Evolutionary conservation across 2,113 vertebrate species (phyloP), one percentile per base, ranked within the genome.

Genomic region (Pachycephala philippinensis): DNA sequence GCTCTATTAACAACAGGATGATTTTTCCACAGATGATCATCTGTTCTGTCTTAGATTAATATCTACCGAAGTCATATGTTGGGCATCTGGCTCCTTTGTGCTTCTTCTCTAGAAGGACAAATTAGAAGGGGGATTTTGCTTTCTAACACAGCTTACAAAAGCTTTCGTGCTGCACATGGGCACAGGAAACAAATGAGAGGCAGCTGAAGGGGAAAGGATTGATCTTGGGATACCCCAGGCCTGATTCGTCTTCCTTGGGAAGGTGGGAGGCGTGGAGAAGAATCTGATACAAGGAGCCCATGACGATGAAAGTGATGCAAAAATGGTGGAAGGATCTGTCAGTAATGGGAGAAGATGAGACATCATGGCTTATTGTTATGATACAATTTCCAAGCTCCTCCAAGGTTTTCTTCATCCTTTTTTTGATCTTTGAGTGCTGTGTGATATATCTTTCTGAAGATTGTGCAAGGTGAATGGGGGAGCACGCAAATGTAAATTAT

Each of bases 61-160:
- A 90, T 76, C 92, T 75, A 82, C 45, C 1, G 0, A 90, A 68
- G 49, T 96, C 86, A 74, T 90, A 79, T 44, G 80, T 17, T 85
- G 74, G 86, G 63, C 90, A 96, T 81, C 86, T 96, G 94, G 39
- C 37, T 90, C 57, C 66, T 86, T 81, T 82, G 39, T 75, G 57
- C 60, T 75, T 22, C 45, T 94, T 94, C 50, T 61, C 39, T 53
- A 76, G 69, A 93, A 96, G 69, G 80, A 83, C 61, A 74, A 81
- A 50, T 65, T 71, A 72, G 83, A 87, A 92, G 11, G n/a, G 27
- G 10, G 28, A n/a, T 90, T 92, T 94, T 87, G 35, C 79, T 82
- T 83, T 86, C 50, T 76, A 65, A 50, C 71, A 45, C 18, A 22
- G 24, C 9, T 50, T 72, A 35, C 9, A 39, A 74, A 71, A 53